Conservation (phyloP, 2,888 invertebrate species). For the Drosophila atroscutellata region DNA sequence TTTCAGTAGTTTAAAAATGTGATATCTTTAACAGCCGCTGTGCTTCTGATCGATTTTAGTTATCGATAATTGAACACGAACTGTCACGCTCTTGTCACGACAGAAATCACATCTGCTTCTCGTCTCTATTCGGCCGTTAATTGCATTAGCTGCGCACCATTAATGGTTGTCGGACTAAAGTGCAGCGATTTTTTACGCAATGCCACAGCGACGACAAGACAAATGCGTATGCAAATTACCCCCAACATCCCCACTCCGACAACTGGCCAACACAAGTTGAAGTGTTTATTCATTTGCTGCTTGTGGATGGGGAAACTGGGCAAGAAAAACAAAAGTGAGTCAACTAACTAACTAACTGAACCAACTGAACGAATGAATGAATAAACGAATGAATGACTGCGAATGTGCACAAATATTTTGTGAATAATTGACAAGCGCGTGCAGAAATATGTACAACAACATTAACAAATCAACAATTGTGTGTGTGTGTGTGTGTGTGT, state of each 20-base stretch:
- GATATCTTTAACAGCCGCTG: neutral
- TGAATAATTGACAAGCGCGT: conserved; percentile 63
- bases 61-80: neutral
- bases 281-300: conserved; percentile 31
- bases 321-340: conserved; percentile 30
- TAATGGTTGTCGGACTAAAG: conserved; percentile 15
- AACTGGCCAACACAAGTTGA: neutral
- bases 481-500: conserved; percentile 31
- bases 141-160: conserved; percentile 6
- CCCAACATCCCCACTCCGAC: neutral
- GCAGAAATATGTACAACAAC: conserved; percentile 43
- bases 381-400: conserved; percentile 28
- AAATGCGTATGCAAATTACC: conserved; percentile 45
- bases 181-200: conserved; percentile 47
- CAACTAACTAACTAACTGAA: conserved; percentile 13
- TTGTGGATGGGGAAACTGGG: conserved; percentile 56
- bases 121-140: neutral
- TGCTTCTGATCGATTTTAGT: neutral
- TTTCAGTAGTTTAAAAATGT: neutral
- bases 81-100: neutral
- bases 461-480: conserved; percentile 21
- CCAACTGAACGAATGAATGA: conserved; percentile 21
- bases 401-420: conserved; percentile 33
- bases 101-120: neutral
- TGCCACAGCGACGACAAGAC: neutral